These are phyloP conservation scores for Spizaetus ornatus DNA, from an alignment of 2,113 vertebrate genomes.

Conservation along the genomic window DNA sequence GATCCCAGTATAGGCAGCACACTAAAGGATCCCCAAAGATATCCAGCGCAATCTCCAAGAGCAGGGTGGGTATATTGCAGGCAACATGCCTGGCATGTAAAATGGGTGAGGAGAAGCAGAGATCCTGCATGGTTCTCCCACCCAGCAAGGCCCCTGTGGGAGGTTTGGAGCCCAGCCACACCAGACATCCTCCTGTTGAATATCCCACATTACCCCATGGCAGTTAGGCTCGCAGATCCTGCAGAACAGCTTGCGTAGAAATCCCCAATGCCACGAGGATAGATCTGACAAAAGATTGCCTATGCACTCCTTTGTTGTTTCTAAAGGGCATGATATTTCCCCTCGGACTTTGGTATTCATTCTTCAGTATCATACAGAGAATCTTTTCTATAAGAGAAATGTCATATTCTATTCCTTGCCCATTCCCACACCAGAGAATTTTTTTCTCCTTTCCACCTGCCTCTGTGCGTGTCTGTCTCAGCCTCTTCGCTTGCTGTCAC, in stretches of 20 bases:
- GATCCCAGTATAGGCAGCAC: background rate
- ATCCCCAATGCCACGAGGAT: background rate
- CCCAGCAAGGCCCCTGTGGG: background rate
- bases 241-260: slow-evolving; percentile 14
- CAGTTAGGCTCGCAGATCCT: background rate
- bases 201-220: background rate
- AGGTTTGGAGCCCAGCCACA: background rate
- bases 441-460: slow-evolving; percentile 25
- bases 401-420: slow-evolving; percentile 29
- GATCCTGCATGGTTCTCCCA: background rate
- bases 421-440: slow-evolving; percentile 20
- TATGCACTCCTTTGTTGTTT: slow-evolving; percentile 25
- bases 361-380: slow-evolving; percentile 12
- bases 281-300: slow-evolving; percentile 49
- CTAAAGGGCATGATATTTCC: slow-evolving; percentile 66
- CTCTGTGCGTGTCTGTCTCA: background rate
- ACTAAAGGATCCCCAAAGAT: background rate
- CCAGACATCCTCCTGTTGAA: background rate
- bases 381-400: slow-evolving; percentile 54
- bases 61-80: background rate
- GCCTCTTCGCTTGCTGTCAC: background rate
- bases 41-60: background rate
- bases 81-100: background rate
- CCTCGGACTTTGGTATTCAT: slow-evolving; percentile 38
- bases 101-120: background rate